A percentile compares a stretch with the other conserved stretches of the same genome.
phyloP scores from a whole-genome alignment of 2,797 vertebrate genomes.

The Galagoides demidoff region DNA sequence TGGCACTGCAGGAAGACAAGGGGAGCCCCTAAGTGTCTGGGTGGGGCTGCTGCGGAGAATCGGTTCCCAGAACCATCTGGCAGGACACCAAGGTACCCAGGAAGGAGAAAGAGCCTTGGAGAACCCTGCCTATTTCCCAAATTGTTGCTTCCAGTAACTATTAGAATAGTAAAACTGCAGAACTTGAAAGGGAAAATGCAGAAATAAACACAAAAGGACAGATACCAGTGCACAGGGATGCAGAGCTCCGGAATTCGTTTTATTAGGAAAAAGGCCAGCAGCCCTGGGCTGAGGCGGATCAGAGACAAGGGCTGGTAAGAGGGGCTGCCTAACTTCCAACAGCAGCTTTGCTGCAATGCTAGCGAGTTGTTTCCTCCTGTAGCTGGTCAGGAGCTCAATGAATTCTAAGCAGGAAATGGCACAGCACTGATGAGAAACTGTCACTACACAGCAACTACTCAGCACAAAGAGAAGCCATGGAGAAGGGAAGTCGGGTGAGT shows the following conservation, averaged over 20 bases:
- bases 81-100: not conserved
- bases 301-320: not conserved
- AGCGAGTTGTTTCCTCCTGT: not conserved
- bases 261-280: not conserved
- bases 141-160: not conserved
- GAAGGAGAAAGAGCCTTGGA: not conserved
- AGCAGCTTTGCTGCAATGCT: not conserved
- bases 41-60: not conserved
- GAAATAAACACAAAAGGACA: not conserved
- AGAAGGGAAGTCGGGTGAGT: not conserved
- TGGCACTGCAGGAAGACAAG: not conserved
- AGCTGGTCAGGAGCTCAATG: not conserved
- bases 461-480: not conserved
- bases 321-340: not conserved
- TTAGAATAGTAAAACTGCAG: not conserved
- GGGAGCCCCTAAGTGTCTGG: not conserved
- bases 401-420: not conserved
- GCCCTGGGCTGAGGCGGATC: not conserved
- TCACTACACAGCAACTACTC: not conserved
- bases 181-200: not conserved
- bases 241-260: not conserved
- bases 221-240: not conserved
- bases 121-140: not conserved
- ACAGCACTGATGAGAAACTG: not conserved
- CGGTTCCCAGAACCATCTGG: not conserved